Conservation (phyloP, 2,797 vertebrate genomes). For the Argyrosomus regius region DNA sequence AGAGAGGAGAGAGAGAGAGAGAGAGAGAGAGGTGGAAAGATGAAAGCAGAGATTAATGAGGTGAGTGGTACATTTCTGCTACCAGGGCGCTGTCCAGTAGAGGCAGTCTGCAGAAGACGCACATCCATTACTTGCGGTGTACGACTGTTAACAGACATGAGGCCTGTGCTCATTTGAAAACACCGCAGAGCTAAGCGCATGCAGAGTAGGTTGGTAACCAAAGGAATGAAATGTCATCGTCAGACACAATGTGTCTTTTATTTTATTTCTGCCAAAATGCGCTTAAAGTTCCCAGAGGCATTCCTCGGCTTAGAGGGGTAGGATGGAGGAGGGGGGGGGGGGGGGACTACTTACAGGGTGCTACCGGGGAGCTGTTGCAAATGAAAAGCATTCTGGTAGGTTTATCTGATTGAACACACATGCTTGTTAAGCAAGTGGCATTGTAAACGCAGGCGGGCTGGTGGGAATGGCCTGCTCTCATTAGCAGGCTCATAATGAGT, state of each 20-base stretch:
- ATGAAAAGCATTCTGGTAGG: constrained; percentile 70
- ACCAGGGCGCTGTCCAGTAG: constrained; percentile 27
- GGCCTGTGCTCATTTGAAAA: constrained; percentile 34
- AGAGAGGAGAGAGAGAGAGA: background rate
- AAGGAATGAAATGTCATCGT: constrained; percentile 32
- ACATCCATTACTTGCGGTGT: constrained; percentile 45
- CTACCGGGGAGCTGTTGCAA: constrained; percentile 65
- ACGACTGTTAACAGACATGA: constrained; percentile 39
- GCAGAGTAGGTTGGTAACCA: constrained; percentile 1
- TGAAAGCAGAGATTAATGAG: constrained; percentile 72
- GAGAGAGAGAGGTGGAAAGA: constrained; percentile 42
- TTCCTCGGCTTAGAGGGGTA: constrained; percentile 48
- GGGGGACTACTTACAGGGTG: constrained; percentile 47
- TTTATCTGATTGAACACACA: constrained; percentile 80
- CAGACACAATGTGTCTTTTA: constrained; percentile 61
- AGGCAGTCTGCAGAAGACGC: constrained; percentile 40
- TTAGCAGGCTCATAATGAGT: constrained; percentile 72
- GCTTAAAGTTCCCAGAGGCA: constrained; percentile 40
- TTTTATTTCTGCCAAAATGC: constrained; percentile 50
- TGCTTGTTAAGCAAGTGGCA: constrained; percentile 77
- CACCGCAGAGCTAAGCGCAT: constrained; percentile 41
- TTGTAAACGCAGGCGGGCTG: constrained; percentile 61
- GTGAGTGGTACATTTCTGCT: constrained; percentile 47
- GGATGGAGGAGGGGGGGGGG: constrained; percentile 3
- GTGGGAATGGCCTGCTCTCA: constrained; percentile 64